Conservation (phyloP, 1,140 invertebrate species). For the Parapsyche elsis region DNA sequence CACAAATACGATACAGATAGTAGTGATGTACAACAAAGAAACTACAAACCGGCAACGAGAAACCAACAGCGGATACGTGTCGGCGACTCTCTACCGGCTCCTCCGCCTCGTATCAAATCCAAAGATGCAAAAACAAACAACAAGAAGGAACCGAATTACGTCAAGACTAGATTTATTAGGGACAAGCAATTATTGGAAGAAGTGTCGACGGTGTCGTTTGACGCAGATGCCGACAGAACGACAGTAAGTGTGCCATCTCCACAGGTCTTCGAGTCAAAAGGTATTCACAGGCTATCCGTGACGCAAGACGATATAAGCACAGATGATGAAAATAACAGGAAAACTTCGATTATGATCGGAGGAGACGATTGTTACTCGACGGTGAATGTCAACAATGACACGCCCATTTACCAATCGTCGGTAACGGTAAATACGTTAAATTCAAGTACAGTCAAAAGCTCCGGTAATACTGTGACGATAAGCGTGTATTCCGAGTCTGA, state of each 20-base stretch:
- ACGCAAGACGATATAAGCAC: slow-evolving; percentile 48
- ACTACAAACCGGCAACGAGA: neutral
- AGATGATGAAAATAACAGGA: slow-evolving; percentile 65
- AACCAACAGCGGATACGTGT: slow-evolving; percentile 18
- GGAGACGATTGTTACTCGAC: slow-evolving; percentile 77
- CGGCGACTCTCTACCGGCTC: slow-evolving; percentile 58
- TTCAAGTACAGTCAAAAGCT: slow-evolving; percentile 62
- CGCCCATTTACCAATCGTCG: slow-evolving; percentile 74
- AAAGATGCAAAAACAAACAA: slow-evolving; percentile 58
- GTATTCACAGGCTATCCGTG: slow-evolving; percentile 52
- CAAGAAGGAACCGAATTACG: slow-evolving; percentile 66
- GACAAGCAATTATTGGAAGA: slow-evolving; percentile 58
- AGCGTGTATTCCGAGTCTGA: slow-evolving; percentile 61
- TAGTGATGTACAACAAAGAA: neutral
- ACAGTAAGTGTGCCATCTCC: slow-evolving; percentile 47
- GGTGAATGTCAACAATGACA: slow-evolving; percentile 71
- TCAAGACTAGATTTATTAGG: slow-evolving; percentile 65
- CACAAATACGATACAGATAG: neutral
- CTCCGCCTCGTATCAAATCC: slow-evolving; percentile 63
- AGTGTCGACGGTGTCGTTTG: slow-evolving; percentile 39
- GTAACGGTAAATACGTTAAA: slow-evolving; percentile 72
- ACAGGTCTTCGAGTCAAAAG: slow-evolving; percentile 41
- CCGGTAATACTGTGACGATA: slow-evolving; percentile 69
- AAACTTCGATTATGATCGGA: slow-evolving; percentile 81
- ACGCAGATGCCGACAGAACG: slow-evolving; percentile 47